These are phyloP conservation scores for Pipistrellus pygmaeus DNA, from an alignment of 2,797 vertebrate species.

Conservation along the genomic window DNA sequence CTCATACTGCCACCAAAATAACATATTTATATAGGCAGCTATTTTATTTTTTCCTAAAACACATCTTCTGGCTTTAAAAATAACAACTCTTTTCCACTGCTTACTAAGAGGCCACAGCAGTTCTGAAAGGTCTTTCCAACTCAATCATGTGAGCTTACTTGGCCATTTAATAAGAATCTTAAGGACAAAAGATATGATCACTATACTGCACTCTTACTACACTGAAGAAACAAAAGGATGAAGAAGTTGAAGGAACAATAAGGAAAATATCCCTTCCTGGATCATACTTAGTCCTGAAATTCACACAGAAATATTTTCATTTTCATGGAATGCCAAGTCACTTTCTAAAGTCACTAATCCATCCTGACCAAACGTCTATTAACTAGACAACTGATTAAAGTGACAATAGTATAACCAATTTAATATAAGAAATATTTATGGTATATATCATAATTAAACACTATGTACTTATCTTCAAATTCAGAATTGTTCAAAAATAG, in stretches of 20 bases:
- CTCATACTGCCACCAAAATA: not conserved
- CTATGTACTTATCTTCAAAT: conserved; percentile 70
- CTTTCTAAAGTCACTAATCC: conserved; percentile 55
- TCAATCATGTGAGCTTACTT: conserved; percentile 13
- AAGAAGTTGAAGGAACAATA: conserved; percentile 5
- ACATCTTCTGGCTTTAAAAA: conserved; percentile 59
- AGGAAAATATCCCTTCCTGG: conserved; percentile 22
- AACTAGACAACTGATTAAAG: conserved; percentile 23
- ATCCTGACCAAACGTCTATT: conserved; percentile 36
- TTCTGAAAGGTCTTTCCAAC: conserved; percentile 52
- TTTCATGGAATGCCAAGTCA: conserved; percentile 24
- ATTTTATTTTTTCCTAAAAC: not conserved
- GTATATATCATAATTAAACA: conserved; percentile 43
- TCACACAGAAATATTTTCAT: conserved; percentile 31
- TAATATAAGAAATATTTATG: conserved; percentile 54
- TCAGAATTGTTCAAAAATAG: conserved; percentile 74
- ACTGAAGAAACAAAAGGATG: conserved; percentile 20
- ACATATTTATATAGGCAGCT: conserved; percentile 22
- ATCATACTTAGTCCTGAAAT: not conserved
- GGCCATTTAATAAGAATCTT: conserved; percentile 52
- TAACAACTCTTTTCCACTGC: not conserved
- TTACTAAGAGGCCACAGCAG: conserved; percentile 50
- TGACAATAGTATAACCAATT: conserved; percentile 37
- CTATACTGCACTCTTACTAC: conserved; percentile 34
- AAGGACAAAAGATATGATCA: conserved; percentile 3